Conservation (phyloP, 2,888 invertebrate genomes). For the Exephanes ischioxanthus region DNA sequence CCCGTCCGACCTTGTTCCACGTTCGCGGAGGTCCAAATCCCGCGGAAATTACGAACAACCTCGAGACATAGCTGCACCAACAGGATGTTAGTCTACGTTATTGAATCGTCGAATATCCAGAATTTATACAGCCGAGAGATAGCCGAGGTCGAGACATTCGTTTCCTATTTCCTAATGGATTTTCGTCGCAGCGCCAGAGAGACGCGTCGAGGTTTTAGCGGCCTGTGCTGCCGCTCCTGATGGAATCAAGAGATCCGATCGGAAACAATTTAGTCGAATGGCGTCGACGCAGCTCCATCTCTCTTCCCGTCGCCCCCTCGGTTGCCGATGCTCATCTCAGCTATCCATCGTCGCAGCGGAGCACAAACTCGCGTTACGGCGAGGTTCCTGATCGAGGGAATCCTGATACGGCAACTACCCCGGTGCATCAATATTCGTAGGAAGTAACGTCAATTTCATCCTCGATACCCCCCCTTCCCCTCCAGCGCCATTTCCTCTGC, state of each 20-base stretch:
- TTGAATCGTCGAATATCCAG: conserved; percentile 10
- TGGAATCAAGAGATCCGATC: conserved; percentile 70
- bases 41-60: background rate
- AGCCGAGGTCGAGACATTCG: conserved; percentile 54
- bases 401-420: conserved; percentile 17
- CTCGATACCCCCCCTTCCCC: conserved; percentile 30
- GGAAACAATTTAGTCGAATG: conserved; percentile 73
- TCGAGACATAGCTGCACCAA: background rate
- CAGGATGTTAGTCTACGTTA: conserved; percentile 10
- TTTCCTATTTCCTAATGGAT: conserved; percentile 72
- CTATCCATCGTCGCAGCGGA: conserved; percentile 48
- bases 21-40: background rate
- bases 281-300: conserved; percentile 15
- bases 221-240: conserved; percentile 49
- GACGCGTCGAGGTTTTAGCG: conserved; percentile 11
- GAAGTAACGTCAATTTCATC: conserved; percentile 71
- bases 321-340: conserved; percentile 35
- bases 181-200: conserved; percentile 33
- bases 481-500: background rate
- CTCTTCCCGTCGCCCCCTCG: conserved; percentile 3
- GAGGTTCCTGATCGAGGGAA: conserved; percentile 36
- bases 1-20: background rate
- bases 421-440: conserved; percentile 73
- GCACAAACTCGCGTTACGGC: conserved; percentile 2
- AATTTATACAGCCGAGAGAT: conserved; percentile 35